These are phyloP conservation scores for Talpa occidentalis DNA, from an alignment of 2,113 vertebrate genomes.

Conservation along the genomic window DNA sequence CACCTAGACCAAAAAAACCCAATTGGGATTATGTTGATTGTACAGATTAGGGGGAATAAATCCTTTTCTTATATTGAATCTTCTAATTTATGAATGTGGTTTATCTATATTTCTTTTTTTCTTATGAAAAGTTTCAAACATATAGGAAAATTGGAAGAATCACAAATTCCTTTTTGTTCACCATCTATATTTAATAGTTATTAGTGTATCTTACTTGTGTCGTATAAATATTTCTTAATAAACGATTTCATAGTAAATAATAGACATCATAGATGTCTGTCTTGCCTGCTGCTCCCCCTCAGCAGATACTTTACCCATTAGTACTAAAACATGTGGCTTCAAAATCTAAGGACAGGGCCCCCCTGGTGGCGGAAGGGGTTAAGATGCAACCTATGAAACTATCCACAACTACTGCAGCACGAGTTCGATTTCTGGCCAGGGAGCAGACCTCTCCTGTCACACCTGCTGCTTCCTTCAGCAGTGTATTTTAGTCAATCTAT, in stretches of 20 bases:
- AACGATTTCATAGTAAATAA: slow-evolving; percentile 9
- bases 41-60: neutral
- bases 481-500: no score
- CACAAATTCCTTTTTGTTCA: no score
- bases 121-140: neutral
- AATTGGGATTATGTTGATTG: neutral
- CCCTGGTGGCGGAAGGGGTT: no score
- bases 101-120: neutral
- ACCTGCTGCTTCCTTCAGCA: no score
- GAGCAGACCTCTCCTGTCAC: no score
- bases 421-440: no score
- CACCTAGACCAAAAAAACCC: neutral
- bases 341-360: no score
- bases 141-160: neutral
- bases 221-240: neutral
- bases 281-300: no score
- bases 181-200: neutral
- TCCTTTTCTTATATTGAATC: slow-evolving; percentile 33
- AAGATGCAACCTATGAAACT: no score
- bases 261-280: neutral
- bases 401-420: no score
- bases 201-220: neutral
- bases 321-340: no score
- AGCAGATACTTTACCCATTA: neutral
- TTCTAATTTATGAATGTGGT: neutral